phyloP scores from a whole-genome alignment of 2,113 vertebrate species.

The Microcebus murinus region DNA sequence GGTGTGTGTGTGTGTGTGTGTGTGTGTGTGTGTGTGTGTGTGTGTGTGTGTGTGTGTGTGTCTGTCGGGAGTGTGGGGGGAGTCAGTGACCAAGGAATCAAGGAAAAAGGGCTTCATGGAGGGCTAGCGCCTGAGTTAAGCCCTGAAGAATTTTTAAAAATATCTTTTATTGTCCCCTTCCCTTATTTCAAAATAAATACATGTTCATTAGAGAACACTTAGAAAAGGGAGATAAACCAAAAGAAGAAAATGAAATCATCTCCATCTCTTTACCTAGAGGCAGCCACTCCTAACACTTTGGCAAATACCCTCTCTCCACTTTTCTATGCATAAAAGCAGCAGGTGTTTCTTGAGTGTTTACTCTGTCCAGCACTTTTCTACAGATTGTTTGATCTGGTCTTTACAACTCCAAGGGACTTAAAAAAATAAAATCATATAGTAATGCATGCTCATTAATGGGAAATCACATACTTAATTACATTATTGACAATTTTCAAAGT shows the following conservation, averaged over 20 bases:
- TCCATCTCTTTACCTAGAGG: neutral
- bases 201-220: neutral
- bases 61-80: too few relatives aligned
- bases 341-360: neutral
- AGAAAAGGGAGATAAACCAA: neutral
- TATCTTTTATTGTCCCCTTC: neutral
- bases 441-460: neutral
- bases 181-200: neutral
- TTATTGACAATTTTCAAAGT: neutral
- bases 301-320: neutral
- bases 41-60: too few relatives aligned
- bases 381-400: neutral
- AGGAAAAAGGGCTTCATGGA: neutral
- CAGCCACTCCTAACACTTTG: neutral
- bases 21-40: too few relatives aligned
- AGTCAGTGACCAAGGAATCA: neutral
- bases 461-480: neutral
- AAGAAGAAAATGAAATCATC: neutral
- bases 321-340: neutral
- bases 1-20: too few relatives aligned
- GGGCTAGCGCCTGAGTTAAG: neutral
- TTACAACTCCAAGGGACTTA: neutral
- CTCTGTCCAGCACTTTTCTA: neutral
- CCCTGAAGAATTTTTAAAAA: neutral
- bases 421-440: constrained; percentile 1